These are phyloP conservation scores for Blastobasis lacticolella DNA, from an alignment of 2,888 invertebrate species.

Conservation along the genomic window DNA sequence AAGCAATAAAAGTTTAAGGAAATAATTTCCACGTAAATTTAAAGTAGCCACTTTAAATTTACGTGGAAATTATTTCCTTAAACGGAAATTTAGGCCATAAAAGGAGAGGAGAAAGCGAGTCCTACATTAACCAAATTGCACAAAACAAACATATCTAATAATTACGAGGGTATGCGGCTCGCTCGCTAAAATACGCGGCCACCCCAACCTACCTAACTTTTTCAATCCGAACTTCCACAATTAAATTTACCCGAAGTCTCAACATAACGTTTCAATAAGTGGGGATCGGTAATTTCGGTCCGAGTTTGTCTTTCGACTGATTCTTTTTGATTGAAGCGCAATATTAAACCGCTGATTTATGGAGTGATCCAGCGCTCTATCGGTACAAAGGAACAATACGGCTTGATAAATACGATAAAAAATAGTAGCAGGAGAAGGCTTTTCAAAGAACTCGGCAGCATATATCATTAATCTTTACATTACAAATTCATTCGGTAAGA, in stretches of 20 bases:
- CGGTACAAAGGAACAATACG: constrained; percentile 28
- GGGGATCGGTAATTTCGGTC: constrained; percentile 31
- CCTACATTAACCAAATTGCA: constrained; percentile 63
- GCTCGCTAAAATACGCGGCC: constrained; percentile 59
- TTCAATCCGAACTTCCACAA: constrained; percentile 71
- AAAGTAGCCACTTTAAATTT: too few species aligned
- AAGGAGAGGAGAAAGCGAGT: constrained; percentile 30
- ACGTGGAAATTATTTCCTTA: too few species aligned
- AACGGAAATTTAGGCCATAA: constrained; percentile 45
- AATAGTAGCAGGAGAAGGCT: constrained; percentile 34
- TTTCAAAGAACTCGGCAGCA: constrained; percentile 45
- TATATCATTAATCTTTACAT: constrained; percentile 69
- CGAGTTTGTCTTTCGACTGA: constrained; percentile 23
- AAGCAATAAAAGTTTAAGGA: constrained; percentile 44
- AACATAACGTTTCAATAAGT: constrained; percentile 62
- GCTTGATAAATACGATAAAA: constrained; percentile 44
- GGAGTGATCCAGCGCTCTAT: constrained; percentile 11
- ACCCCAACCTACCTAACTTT: constrained; percentile 45
- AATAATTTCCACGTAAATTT: constrained; percentile 44
- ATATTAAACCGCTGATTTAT: neutral
- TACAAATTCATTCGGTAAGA: constrained; percentile 70
- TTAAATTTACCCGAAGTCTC: constrained; percentile 63
- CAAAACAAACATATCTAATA: constrained; percentile 64
- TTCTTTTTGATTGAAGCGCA: constrained; percentile 14
- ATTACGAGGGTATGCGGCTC: constrained; percentile 50